Base-by-base conservation (phyloP, 2,113 vertebrate genomes). In the Lethenteron camtschaticum region DNA sequence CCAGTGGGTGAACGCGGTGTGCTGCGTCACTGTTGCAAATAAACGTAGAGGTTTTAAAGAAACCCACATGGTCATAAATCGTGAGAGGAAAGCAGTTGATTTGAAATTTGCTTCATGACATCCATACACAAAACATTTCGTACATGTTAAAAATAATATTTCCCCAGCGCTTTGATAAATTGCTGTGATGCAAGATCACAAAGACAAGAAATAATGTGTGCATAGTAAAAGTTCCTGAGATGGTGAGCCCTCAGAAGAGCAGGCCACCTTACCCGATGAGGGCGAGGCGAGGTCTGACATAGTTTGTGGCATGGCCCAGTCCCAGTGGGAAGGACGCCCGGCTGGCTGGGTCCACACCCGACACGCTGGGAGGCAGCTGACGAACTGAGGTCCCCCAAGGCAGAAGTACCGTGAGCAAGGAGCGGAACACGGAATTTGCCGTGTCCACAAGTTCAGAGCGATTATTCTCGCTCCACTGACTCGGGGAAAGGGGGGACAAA, bases 1-100 rank as follows among this genome's bases (percentile, higher is more conserved):
- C 94, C 68, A 99, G 81, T 10, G 90, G 94, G 79, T 99, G 92
- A 70, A 99, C 85, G 75, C 88, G 85, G 82, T 99, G 94, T 57
- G 94, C 94, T 68, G 94, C 90, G 74, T 99, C 94, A 75, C 94
- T 97, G 75, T 13, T 11, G 14, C 16, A 11, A 20, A 41, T 6
- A 58, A 58, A 55, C 16, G n/a, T 11, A 20, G 41, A 20, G 41
- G 41, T 41, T 41, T 41, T 41, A 41, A 41, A 41, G 41, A 41
- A 41, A 41, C 41, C 41, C 41, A 41, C 4, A 41, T 41, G 41
- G 41, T 41, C 41, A 41, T 41, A 7, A 41, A 41, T 41, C 41
- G 41, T 1, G 41, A 41, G 6, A 41, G 6, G 41, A 41, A 41
- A 41, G 41, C 6, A 1, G 41, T 41, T 41, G 41, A 41, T 41